A percentile compares a stretch with the other conserved stretches of the same genome.
phyloP scores from a whole-genome alignment of 37 sponge, comb jelly and placozoan species.

The Diacarnus erythraeanus region DNA sequence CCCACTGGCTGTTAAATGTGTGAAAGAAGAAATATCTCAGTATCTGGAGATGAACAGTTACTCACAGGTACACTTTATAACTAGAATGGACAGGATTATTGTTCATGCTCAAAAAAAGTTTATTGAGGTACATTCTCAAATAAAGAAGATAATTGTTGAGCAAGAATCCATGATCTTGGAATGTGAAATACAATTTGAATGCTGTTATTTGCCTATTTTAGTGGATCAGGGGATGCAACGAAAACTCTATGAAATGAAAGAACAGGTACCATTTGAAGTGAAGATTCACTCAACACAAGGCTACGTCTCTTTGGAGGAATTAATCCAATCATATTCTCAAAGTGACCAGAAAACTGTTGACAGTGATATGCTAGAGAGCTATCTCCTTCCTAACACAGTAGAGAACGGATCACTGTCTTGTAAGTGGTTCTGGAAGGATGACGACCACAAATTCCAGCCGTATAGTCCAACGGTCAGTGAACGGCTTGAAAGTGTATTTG shows the following conservation, averaged over 20 bases:
- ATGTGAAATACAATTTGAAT: neutral
- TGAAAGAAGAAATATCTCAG: neutral
- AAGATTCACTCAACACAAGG: neutral
- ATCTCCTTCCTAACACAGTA: neutral
- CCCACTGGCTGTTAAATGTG: neutral
- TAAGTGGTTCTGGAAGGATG: constrained; percentile 7
- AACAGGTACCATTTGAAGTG: neutral
- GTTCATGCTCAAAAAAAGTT: neutral
- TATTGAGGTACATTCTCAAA: neutral
- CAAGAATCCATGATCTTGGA: neutral
- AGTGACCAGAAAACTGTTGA: neutral
- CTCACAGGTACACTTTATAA: neutral
- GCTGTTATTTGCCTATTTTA: neutral
- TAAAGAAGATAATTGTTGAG: neutral
- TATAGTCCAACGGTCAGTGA: neutral
- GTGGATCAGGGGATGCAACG: neutral
- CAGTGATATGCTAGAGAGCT: neutral
- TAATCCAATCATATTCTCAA: neutral
- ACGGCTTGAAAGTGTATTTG: neutral
- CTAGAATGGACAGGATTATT: neutral
- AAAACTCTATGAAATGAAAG: neutral
- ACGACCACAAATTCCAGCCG: neutral
- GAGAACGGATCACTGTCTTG: neutral
- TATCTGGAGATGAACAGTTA: neutral
- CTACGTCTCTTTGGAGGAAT: neutral